Conservation (phyloP, 2,113 vertebrate genomes). For the Labeo catla region DNA sequence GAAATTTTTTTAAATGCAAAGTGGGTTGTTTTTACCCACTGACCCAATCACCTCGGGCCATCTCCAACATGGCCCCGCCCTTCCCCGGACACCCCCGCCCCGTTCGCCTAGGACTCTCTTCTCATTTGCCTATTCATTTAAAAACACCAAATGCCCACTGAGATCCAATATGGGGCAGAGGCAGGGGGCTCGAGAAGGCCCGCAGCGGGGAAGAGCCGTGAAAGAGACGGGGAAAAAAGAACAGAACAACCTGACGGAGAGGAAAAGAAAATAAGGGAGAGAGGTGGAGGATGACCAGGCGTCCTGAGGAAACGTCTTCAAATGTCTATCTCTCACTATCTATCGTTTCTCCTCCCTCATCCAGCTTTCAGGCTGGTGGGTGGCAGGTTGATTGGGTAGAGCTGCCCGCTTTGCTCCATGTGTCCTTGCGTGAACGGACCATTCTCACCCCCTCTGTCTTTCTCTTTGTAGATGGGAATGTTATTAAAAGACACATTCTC, state of each 20-base stretch:
- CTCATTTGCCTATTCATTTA: slow-evolving; percentile 83
- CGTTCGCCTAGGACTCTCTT: slow-evolving; percentile 47
- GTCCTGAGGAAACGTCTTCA: slow-evolving; percentile 67
- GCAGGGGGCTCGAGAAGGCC: slow-evolving; percentile 74
- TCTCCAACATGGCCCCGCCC: slow-evolving; percentile 58
- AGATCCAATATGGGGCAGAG: slow-evolving; percentile 83
- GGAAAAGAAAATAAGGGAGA: slow-evolving; percentile 50
- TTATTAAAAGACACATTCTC: slow-evolving; percentile 1
- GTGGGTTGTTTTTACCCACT: slow-evolving; percentile 69
- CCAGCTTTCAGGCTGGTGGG: slow-evolving; percentile 11
- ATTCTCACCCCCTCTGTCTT: slow-evolving; percentile 4
- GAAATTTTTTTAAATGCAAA: slow-evolving; percentile 64
- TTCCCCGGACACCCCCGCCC: slow-evolving; percentile 41
- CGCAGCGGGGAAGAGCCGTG: slow-evolving; percentile 72
- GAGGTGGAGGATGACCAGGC: slow-evolving; percentile 64
- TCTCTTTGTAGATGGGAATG: background rate
- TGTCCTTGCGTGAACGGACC: slow-evolving; percentile 36
- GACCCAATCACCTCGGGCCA: slow-evolving; percentile 71
- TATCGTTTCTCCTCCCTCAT: background rate
- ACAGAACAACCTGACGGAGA: slow-evolving; percentile 35
- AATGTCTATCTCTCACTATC: slow-evolving; percentile 52
- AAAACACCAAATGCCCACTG: slow-evolving; percentile 81
- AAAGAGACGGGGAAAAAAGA: slow-evolving; percentile 50
- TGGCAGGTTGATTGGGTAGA: slow-evolving; percentile 13
- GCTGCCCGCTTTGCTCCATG: slow-evolving; percentile 59